Conservation (phyloP, 2,113 vertebrate species). For the Cercopithecus mona region DNA sequence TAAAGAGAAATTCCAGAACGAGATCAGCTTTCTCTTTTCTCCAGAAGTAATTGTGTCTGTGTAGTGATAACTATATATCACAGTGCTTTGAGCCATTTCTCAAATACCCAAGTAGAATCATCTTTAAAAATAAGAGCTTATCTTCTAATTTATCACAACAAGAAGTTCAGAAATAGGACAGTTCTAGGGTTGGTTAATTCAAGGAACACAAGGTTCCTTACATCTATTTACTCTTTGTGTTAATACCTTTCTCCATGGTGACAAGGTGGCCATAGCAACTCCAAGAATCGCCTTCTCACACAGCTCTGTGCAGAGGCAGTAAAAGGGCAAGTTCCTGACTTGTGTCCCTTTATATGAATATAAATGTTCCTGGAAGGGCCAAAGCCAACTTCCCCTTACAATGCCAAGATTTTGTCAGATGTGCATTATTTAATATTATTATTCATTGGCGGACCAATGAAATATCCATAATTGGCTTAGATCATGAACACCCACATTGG, state of each 20-base stretch:
- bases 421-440: neutral
- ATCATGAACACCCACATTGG: neutral
- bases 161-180: neutral
- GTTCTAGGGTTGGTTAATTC: neutral
- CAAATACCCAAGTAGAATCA: slow-evolving; percentile 4
- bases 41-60: neutral
- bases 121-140: neutral
- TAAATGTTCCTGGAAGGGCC: neutral
- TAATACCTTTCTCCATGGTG: neutral
- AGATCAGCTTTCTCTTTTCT: neutral
- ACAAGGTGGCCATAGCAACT: neutral
- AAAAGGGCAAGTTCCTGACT: neutral
- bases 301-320: neutral
- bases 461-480: neutral
- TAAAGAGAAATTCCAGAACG: slow-evolving; percentile 25
- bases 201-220: neutral
- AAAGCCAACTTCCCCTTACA: neutral
- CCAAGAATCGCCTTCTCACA: neutral
- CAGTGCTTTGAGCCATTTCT: slow-evolving; percentile 1
- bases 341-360: neutral
- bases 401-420: neutral
- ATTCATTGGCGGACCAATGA: neutral
- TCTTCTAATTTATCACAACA: neutral
- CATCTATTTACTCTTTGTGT: neutral
- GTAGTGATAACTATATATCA: neutral